Conservation (phyloP, 2,888 invertebrate genomes). For the Orthosia incerta region DNA sequence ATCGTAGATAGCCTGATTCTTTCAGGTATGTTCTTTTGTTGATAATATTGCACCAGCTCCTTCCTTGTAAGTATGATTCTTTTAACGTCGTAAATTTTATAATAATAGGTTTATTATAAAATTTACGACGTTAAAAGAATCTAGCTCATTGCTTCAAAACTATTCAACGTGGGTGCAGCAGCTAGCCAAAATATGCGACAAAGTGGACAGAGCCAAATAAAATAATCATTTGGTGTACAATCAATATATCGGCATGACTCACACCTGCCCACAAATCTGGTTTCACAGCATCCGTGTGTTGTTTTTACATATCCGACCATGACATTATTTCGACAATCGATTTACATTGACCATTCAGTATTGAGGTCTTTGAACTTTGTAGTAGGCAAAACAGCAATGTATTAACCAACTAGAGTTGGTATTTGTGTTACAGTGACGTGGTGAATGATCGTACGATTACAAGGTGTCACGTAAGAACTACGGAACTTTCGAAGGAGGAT, state of each 20-base stretch:
- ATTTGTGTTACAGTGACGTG: slow-evolving; percentile 6
- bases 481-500: slow-evolving; percentile 58
- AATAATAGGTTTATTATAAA: too few species aligned
- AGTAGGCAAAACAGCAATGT: slow-evolving; percentile 43
- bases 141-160: slow-evolving; percentile 30
- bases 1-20: slow-evolving; percentile 25
- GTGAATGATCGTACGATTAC: slow-evolving; percentile 41
- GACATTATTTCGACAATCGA: slow-evolving; percentile 36
- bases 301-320: slow-evolving; percentile 40
- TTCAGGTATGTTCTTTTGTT: slow-evolving; percentile 9
- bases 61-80: too few species aligned
- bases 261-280: slow-evolving; percentile 66
- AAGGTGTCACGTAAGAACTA: slow-evolving; percentile 52
- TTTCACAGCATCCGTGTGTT: slow-evolving; percentile 63
- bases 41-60: background rate
- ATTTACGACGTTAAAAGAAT: slow-evolving; percentile 25
- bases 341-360: slow-evolving; percentile 41
- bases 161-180: slow-evolving; percentile 59
- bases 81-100: too few species aligned
- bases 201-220: slow-evolving; percentile 59
- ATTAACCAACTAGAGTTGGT: slow-evolving; percentile 13
- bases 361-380: background rate
- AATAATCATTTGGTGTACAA: slow-evolving; percentile 55
- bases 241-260: slow-evolving; percentile 64
- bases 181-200: slow-evolving; percentile 55